Percentiles rank a stretch among this genome's conserved stretches.
These are phyloP conservation scores for Apotomis capreana DNA, from an alignment of 2,888 invertebrate genomes.

Conservation along the genomic window DNA sequence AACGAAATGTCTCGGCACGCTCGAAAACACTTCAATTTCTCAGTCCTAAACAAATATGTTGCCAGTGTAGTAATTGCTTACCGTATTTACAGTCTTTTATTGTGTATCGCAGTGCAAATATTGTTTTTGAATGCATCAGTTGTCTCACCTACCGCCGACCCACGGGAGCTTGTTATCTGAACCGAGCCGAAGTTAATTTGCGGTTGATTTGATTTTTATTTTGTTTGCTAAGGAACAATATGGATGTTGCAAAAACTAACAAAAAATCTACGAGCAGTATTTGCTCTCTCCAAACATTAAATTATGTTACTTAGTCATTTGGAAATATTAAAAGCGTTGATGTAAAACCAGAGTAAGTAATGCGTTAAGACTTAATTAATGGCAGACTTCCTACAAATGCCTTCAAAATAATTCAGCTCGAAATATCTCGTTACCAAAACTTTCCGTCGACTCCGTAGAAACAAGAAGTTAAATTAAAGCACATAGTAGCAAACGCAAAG, in stretches of 20 bases:
- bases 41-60: conserved; percentile 83
- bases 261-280: neutral
- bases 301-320: no score
- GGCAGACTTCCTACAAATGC: conserved; percentile 12
- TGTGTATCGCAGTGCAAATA: conserved; percentile 80
- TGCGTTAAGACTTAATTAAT: conserved; percentile 16
- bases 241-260: conserved; percentile 36
- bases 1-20: conserved; percentile 75
- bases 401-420: conserved; percentile 27
- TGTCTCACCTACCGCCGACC: conserved; percentile 76
- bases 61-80: conserved; percentile 79
- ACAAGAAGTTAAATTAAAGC: conserved; percentile 30
- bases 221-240: conserved; percentile 48
- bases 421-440: conserved; percentile 29
- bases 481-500: conserved; percentile 26
- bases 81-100: conserved; percentile 81
- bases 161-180: conserved; percentile 60
- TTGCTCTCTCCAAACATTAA: neutral
- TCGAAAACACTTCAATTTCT: conserved; percentile 80
- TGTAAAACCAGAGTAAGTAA: neutral
- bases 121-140: conserved; percentile 78
- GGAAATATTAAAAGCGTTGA: neutral
- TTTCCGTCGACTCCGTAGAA: conserved; percentile 25
- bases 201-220: conserved; percentile 68
- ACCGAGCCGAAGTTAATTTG: conserved; percentile 71